Evolutionary conservation across 1,140 invertebrate species (phyloP).

Genomic region (Drosophila hydei): DNA sequence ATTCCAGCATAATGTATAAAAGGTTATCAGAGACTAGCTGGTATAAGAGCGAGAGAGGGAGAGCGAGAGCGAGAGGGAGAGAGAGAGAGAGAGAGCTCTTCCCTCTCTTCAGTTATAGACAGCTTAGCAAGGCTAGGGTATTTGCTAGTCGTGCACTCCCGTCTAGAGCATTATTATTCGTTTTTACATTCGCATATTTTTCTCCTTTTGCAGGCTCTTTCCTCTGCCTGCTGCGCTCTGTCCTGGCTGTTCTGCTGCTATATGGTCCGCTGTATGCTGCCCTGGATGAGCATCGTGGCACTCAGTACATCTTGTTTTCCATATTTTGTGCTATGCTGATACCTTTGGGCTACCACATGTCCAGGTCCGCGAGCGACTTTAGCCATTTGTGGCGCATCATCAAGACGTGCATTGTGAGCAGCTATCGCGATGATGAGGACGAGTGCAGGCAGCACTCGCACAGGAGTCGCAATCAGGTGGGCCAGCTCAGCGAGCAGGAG

Average conservation of each 20-base stretch:
- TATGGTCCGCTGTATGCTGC: slow-evolving; percentile 96
- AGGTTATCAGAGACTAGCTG: too few species aligned
- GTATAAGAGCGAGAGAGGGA: too few species aligned
- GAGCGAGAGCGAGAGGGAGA: too few species aligned
- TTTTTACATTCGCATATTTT: neutral
- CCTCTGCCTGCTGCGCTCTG: slow-evolving; percentile 90
- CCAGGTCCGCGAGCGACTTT: slow-evolving; percentile 95
- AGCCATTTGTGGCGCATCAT: slow-evolving; percentile 94
- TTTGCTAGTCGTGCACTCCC: too few species aligned
- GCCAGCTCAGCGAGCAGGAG: neutral
- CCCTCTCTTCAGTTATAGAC: too few species aligned
- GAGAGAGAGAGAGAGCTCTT: too few species aligned
- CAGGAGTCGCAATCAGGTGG: slow-evolving; percentile 9
- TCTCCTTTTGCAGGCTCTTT: slow-evolving; percentile 87
- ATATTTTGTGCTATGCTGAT: slow-evolving; percentile 96
- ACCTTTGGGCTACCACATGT: slow-evolving; percentile 95
- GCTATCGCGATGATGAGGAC: slow-evolving; percentile 83
- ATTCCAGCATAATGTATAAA: too few species aligned
- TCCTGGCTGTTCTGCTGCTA: slow-evolving; percentile 91
- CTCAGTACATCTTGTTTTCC: slow-evolving; percentile 97
- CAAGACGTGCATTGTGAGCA: slow-evolving; percentile 85
- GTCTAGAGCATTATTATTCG: too few species aligned
- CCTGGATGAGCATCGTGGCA: slow-evolving; percentile 90
- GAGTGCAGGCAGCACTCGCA: slow-evolving; percentile 63
- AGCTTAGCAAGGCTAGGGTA: too few species aligned